A percentile compares a stretch with the other conserved stretches of the same genome.
These are phyloP conservation scores for Beris chalybata DNA, from an alignment of 2,888 invertebrate genomes.

Conservation along the genomic window DNA sequence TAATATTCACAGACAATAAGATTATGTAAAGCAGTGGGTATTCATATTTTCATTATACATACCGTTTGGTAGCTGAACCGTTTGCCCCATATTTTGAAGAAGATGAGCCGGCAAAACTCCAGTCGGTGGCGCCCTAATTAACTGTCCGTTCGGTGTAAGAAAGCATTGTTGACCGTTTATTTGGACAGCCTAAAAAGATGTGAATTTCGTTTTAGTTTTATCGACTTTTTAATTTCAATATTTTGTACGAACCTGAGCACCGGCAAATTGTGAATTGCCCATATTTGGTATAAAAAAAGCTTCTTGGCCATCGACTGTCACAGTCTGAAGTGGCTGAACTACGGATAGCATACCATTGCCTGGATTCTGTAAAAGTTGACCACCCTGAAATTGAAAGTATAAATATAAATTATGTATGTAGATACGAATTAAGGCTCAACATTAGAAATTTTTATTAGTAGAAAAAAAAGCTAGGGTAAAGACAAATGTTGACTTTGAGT, in stretches of 20 bases:
- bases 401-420: no score
- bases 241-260: slow-evolving; percentile 55
- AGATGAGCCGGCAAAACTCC: slow-evolving; percentile 66
- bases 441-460: no score
- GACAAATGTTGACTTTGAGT: no score
- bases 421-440: no score
- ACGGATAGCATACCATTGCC: slow-evolving; percentile 55
- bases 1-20: no score
- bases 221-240: slow-evolving; percentile 2
- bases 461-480: no score
- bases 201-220: neutral
- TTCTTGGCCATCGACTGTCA: slow-evolving; percentile 91
- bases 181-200: slow-evolving; percentile 53
- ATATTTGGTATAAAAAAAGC: slow-evolving; percentile 87
- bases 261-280: slow-evolving; percentile 58
- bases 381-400: slow-evolving; percentile 38
- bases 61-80: slow-evolving; percentile 70
- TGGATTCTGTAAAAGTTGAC: slow-evolving; percentile 44
- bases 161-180: slow-evolving; percentile 61
- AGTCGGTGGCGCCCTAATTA: slow-evolving; percentile 69
- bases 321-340: slow-evolving; percentile 83
- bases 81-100: slow-evolving; percentile 69
- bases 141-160: slow-evolving; percentile 65
- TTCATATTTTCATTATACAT: slow-evolving; percentile 35
- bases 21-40: neutral